Base-by-base conservation (phyloP, 2,888 invertebrate genomes). In the Dusona sp. region DNA sequence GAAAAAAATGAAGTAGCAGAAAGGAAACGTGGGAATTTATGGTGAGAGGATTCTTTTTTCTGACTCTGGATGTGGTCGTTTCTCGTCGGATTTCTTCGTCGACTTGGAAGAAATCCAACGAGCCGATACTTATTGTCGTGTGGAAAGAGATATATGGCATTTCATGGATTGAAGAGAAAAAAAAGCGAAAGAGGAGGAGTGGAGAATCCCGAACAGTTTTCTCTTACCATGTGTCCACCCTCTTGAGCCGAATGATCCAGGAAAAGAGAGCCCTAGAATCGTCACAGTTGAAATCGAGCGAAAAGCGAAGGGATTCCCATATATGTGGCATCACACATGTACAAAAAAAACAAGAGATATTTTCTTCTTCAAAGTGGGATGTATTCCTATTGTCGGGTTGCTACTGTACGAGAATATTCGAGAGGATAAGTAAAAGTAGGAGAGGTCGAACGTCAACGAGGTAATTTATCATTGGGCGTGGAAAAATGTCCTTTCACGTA, bases 241-340 rank as follows among this genome's bases (percentile, higher is more conserved):
- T 77, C 77, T 73, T 22, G 65, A 25, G 79, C 42, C 51, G 29
- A 36, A 74, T 51, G 82, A 83, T 72, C 67, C 72, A 79, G 70
- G 42, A 42, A 42, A 42, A 42, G 42, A 42, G 42, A 42, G 65
- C 42, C 25, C 25, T 57, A 67, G 42, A 54, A 65, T 38, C 80
- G 83, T 86, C 83, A 83, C 61, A 78, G 73, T 61, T 78, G 86
- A 86, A 86, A 86, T 86, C 86, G 84, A 86, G 84, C 75, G 84
- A 84, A 78, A 84, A 73, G 29, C 73, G 64, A 86, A 64, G 80
- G 79, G 83, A 68, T 68, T 9, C 36, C 25, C 22, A 80, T 80
- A 51, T 61, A 25, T 33, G 48, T 6, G 48, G 29, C 29, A 67
- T 51, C 67, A 13, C 65, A 70, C 51, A 70, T 48, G 79, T 16